A percentile compares a stretch with the other conserved stretches of the same genome.
These are phyloP conservation scores for Capreolus pygargus DNA, from an alignment of 2,113 vertebrate species.

Conservation along the genomic window DNA sequence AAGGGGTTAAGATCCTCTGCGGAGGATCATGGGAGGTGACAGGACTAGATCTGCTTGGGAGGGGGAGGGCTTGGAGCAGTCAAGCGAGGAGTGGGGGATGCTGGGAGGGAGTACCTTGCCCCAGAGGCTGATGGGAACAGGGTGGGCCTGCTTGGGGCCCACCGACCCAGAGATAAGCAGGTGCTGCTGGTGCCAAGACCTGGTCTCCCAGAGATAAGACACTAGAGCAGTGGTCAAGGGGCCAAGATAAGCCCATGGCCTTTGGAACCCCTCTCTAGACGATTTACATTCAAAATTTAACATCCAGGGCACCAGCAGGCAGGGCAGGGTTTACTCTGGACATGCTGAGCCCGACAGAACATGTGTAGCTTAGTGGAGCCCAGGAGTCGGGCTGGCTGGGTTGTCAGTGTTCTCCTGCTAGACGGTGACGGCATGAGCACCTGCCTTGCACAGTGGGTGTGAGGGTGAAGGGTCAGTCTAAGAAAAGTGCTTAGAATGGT, in stretches of 20 bases:
- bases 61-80: background rate
- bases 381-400: background rate
- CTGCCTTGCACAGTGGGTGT: background rate
- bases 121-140: background rate
- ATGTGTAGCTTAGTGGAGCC: background rate
- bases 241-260: background rate
- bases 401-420: background rate
- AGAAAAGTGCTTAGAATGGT: background rate
- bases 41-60: background rate
- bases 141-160: background rate
- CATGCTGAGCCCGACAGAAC: background rate
- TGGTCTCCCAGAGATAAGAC: background rate
- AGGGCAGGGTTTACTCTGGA: background rate
- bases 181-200: background rate
- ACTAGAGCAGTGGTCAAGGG: background rate
- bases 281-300: background rate
- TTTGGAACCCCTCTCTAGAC: background rate
- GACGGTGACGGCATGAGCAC: background rate
- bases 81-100: background rate
- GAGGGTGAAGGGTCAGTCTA: background rate
- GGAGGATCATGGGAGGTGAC: background rate
- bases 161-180: background rate
- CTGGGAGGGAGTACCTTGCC: background rate
- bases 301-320: background rate
- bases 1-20: background rate